Percentiles rank a stretch among this genome's conserved stretches.
These are phyloP conservation scores for Nyctereutes procyonoides DNA, from an alignment of 2,113 vertebrate species.

Conservation along the genomic window DNA sequence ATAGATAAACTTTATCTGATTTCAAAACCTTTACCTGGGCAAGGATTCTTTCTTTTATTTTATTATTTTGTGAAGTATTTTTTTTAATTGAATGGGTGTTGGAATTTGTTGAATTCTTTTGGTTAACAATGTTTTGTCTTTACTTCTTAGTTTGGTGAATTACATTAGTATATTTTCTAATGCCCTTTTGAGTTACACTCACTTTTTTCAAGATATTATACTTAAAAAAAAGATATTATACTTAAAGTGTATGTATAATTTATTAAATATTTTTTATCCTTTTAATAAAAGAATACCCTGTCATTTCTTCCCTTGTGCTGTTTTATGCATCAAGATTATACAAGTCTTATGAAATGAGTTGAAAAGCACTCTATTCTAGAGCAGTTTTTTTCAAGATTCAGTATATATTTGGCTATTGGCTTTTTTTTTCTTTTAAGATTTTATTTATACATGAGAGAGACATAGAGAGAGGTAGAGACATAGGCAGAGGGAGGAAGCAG, in stretches of 20 bases:
- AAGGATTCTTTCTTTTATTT: neutral
- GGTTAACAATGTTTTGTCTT: neutral
- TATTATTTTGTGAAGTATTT: neutral
- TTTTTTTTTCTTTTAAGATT: no score
- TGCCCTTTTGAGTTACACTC: neutral
- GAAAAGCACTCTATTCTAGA: neutral
- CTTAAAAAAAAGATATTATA: neutral
- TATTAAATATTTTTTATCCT: neutral
- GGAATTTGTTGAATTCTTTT: neutral
- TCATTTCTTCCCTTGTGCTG: neutral
- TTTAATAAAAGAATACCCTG: neutral
- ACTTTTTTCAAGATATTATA: neutral
- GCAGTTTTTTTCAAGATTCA: neutral
- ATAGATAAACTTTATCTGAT: neutral
- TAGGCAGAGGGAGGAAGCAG: no score
- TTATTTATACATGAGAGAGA: no score
- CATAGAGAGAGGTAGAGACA: no score
- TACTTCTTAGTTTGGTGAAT: slow-evolving; percentile 15
- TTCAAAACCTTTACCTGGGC: neutral
- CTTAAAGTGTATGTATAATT: neutral
- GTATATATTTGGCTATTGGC: neutral
- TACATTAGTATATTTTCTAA: neutral
- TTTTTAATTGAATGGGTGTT: neutral
- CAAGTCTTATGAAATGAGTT: neutral
- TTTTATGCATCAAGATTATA: neutral